Evolutionary conservation across 2,888 invertebrate species (phyloP), one percentile per base, ranked within the genome.

Genomic region (Agrenia bidenticulata): DNA sequence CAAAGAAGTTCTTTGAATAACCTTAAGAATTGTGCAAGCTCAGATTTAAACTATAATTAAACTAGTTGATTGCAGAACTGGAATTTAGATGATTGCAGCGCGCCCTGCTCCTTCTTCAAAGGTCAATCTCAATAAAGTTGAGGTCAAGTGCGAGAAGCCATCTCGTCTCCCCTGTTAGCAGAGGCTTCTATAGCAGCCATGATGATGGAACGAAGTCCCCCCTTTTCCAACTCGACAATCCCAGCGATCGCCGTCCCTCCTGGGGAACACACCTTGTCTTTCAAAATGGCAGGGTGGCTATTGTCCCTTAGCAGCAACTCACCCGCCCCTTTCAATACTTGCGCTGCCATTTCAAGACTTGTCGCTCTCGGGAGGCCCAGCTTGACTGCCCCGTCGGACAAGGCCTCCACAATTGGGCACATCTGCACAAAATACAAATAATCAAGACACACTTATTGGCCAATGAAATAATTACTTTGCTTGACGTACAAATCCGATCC

Each of bases 301-400:
- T 87, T 89, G 2, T 89, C 87, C 71, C 89, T 82, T 58, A 90
- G 78, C 21, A 93, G 89, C 85, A 94, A 90, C 80, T 89, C 87
- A 1, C 88, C 89, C 70, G 90, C 80, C 2, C 94, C 94, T 50
- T 90, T 80, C 60, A 94, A 83, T 61, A 90, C 88, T 80, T 94
- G 93, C 0, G 94, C 90, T 0, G 95, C 92, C 74, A 93, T 86
- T 78, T 87, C 85, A n/a, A 86, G 82, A 0, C 96, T 92, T 80
- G 89, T 83, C 49, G 85, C 86, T 70, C 96, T 83, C 0, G 94
- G 92, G 9, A 95, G 85, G 1, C 97, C 97, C 83, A 91, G 88
- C 79, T 89, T 91, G 0, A 97, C 96, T 0, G 89, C 96, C 24
- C 94, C 97, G 81, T 97, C 96, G 0, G 95, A 88, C 69, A 98